Evolutionary conservation across 2,888 invertebrate genomes (phyloP).

Genomic region (Homarus gammarus): DNA sequence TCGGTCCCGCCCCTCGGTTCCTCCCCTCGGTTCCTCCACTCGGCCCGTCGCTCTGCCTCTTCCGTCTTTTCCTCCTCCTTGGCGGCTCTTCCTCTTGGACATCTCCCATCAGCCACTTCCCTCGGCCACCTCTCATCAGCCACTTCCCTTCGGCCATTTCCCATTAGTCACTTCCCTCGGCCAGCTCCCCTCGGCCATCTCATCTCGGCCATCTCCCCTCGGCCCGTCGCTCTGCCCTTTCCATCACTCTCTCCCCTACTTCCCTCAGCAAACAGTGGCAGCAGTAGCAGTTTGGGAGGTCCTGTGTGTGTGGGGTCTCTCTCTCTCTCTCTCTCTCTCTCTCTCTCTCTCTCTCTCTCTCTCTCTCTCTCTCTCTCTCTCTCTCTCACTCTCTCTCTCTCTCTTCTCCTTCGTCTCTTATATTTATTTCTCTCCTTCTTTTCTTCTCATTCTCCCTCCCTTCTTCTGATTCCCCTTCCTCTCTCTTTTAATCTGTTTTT

Average conservation of each 20-base stretch:
- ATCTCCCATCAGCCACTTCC: background rate
- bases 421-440: background rate
- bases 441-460: background rate
- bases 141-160: background rate
- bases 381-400: slow-evolving; percentile 27
- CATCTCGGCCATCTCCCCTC: too few relatives aligned
- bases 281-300: slow-evolving; percentile 1
- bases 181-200: background rate
- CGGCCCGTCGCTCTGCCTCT: background rate
- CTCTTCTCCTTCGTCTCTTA: background rate
- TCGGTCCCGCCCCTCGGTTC: background rate
- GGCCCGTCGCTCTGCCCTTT: background rate
- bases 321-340: background rate
- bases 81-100: background rate
- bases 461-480: background rate
- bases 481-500: background rate
- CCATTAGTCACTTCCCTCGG: background rate
- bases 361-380: background rate
- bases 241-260: slow-evolving; percentile 8
- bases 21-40: background rate
- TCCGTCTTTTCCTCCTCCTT: background rate
- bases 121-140: background rate
- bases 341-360: background rate
- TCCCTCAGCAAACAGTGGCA: slow-evolving; percentile 33
- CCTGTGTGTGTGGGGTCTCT: slow-evolving; percentile 6